Base-by-base conservation (phyloP, 2,888 invertebrate genomes). In the Psylliodes chrysocephalus region DNA sequence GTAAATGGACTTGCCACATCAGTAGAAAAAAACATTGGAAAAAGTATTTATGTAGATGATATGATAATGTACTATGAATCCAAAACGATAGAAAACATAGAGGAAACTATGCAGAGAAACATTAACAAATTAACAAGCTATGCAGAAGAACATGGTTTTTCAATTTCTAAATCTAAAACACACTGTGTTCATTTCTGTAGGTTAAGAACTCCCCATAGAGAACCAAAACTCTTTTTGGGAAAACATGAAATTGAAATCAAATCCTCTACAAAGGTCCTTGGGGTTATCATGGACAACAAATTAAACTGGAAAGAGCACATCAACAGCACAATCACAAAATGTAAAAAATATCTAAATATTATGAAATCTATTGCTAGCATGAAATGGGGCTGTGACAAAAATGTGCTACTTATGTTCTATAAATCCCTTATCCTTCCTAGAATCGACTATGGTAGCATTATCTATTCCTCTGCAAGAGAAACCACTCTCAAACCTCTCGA, bases 1-100 rank as follows among this genome's bases (percentile, higher is more conserved):
- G 53, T 69, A 0, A 69, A 69, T 18, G 18, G 44, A 7, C 7
- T 69, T 8, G 17, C 53, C 0, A 25, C 14, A 5, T 22, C n/a
- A 3, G n/a, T 60, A 0, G 25, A 53, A 12, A 1, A 49, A 19
- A 7, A 19, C 22, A 40, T 59, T 10, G 40, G 25, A 12, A 40
- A 38, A 35, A 14, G 15, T 47, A 6, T 47, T 1, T 49, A 56
- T 15, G 64, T 64, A 5, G 66, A 66, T 46, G 59, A 62, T 28
- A 2, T 49, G n/a, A 10, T 35, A 3, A 40, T 62, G 10, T 62
- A 46, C 35, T 25, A 0, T 10, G 38, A 38, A n/a, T 5, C 28
- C 4, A 5, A 15, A 2, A 19, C 38, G 1, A 22, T 62, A 3
- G 18, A 38, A n/a, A 3, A 15, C 4, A 14, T 55, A 1, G 35